Base-by-base conservation (phyloP, 2,888 invertebrate genomes). In the Atethmia centrago region DNA sequence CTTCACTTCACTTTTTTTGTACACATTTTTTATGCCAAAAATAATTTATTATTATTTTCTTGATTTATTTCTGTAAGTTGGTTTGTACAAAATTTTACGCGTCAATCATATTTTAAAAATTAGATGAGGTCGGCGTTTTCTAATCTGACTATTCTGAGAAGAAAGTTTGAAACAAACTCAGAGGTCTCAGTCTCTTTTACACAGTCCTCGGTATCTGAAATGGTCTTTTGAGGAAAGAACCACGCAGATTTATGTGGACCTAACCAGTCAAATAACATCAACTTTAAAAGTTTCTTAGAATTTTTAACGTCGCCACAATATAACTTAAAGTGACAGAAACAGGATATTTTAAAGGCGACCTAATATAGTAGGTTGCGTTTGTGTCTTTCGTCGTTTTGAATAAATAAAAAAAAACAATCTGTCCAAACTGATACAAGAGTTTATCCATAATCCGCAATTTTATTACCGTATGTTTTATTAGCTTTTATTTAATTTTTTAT, bases 401-500 rank as follows among this genome's bases (percentile, higher is more conserved):
- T 0, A 25, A 53, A 25, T 14, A 53, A 53, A 53, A 25, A 53
- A 25, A 42, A 25, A 53, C 25, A 53, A 14, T 5, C 1, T 8
- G 1, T 12, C 10, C 21, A 16, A 67, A 64, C n/a, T n/a, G 10
- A 31, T 25, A 16, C 7, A 3, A 40, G 40, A 28, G 3, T 40
- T 40, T n/a, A 4, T 49, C 28, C 28, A 42, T 45, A 42, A 42
- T 59, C 25, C 42, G 31, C 62, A 75, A 75, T n/a, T 61, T 25
- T 42, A 53, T 51, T 2, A 3, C 16, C 1, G 2, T 51, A 10
- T 25, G 2, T 9, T 4, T n/a, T n/a, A n/a, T n/a, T n/a, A n/a
- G n/a, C n/a, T n/a, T n/a, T 65, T n/a, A 42, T 21, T 7, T n/a
- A 8, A 25, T 12, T 19, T 3, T 12, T 19, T 3, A 36, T 0